A percentile compares a stretch with the other conserved stretches of the same genome.
phyloP scores from a whole-genome alignment of 2,797 vertebrate species.

The Parambassis ranga region DNA sequence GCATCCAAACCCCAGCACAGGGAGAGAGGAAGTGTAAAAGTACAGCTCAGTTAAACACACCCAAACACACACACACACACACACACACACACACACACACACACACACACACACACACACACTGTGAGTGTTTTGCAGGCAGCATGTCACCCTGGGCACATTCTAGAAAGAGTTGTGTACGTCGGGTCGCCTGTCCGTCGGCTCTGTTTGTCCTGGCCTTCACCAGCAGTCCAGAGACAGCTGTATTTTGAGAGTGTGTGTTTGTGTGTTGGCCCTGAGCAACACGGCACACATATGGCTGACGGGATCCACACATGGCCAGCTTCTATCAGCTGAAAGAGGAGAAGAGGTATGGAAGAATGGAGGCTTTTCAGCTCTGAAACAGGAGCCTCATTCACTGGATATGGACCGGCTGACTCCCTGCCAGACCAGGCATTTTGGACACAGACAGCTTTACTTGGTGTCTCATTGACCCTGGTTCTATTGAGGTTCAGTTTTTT shows the following conservation, averaged over 20 bases:
- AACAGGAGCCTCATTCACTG: constrained; percentile 49
- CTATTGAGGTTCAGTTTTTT: not conserved
- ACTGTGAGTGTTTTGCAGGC: not conserved
- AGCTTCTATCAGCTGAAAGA: constrained; percentile 34
- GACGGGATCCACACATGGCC: constrained; percentile 23
- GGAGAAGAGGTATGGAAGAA: constrained; percentile 29
- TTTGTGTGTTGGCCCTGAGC: not conserved
- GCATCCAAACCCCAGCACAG: constrained; percentile 15
- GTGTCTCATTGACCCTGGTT: not conserved
- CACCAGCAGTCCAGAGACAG: not conserved
- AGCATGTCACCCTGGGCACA: not conserved
- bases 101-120: constrained; percentile 8
- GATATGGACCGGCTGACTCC: not conserved
- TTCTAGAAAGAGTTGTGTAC: not conserved
- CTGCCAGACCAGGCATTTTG: not conserved
- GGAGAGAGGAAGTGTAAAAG: constrained; percentile 14
- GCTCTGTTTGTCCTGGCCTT: constrained; percentile 3
- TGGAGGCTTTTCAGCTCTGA: constrained; percentile 46
- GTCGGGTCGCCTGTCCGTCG: not conserved
- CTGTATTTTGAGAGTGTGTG: not conserved
- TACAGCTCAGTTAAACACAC: constrained; percentile 1
- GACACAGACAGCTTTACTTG: not conserved
- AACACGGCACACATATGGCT: constrained; percentile 16
- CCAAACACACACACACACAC: constrained; percentile 3
- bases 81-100: not conserved